A percentile compares a stretch with the other conserved stretches of the same genome.
Conservation (phyloP, 2,113 vertebrate species). For the Anoura caudifer region DNA sequence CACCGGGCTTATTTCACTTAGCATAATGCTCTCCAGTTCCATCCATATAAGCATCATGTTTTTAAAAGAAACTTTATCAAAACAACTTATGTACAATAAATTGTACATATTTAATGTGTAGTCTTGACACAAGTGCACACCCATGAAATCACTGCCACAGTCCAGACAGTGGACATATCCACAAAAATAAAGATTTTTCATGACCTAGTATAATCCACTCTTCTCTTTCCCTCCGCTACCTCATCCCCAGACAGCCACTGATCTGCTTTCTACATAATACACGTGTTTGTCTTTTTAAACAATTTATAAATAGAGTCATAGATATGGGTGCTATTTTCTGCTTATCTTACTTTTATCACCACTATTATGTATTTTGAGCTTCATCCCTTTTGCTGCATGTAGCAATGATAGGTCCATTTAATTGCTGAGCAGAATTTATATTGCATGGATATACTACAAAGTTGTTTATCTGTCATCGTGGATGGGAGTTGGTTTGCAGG, state of each 20-base stretch:
- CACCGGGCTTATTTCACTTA: no score
- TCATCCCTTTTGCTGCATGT: not conserved
- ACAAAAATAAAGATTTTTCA: not conserved
- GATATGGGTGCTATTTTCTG: not conserved
- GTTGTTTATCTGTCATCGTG: not conserved
- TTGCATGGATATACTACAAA: not conserved
- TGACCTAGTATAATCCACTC: not conserved
- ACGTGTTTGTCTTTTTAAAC: not conserved
- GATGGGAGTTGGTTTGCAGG: not conserved
- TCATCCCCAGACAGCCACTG: not conserved
- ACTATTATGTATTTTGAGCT: not conserved
- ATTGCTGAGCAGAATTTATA: not conserved
- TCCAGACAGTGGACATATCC: not conserved
- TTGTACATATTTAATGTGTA: not conserved
- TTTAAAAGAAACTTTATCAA: not conserved
- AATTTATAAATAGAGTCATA: not conserved
- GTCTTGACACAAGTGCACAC: not conserved
- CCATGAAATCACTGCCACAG: not conserved
- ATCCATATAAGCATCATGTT: not conserved
- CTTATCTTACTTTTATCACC: not conserved
- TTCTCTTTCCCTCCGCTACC: not conserved
- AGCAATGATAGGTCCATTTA: not conserved
- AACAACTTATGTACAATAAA: not conserved
- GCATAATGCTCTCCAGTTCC: no score
- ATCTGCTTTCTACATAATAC: not conserved